phyloP scores from a whole-genome alignment of 2,888 invertebrate species.

The Leptinotarsa juncta region DNA sequence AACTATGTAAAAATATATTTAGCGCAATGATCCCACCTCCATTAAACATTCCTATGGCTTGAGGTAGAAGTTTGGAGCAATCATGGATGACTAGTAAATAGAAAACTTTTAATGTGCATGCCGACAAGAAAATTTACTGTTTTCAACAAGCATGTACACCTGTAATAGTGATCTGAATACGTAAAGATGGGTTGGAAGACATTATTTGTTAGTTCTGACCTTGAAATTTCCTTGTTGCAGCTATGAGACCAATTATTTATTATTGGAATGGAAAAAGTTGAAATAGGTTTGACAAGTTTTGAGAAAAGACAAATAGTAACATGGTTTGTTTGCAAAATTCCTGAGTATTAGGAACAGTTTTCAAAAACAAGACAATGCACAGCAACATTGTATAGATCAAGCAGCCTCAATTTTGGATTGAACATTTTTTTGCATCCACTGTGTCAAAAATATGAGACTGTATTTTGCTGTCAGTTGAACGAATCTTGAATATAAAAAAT shows the following conservation, averaged over 20 bases:
- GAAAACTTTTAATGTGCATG: not conserved
- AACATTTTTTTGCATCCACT: too few species aligned
- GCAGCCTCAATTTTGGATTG: too few species aligned
- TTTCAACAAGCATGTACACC: not conserved
- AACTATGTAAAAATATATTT: not conserved
- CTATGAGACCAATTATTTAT: not conserved
- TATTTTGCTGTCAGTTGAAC: too few species aligned
- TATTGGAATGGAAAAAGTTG: not conserved
- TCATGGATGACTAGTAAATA: not conserved
- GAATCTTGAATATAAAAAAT: too few species aligned
- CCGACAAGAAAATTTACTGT: not conserved
- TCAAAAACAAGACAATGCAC: too few species aligned
- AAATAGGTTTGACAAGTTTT: not conserved
- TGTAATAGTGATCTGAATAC: not conserved
- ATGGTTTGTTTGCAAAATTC: too few species aligned
- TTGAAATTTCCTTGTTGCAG: not conserved
- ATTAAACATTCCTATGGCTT: constrained; percentile 1
- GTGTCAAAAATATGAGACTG: too few species aligned
- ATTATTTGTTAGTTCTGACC: not conserved
- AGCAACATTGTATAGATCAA: too few species aligned
- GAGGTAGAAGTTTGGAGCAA: not conserved
- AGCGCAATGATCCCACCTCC: not conserved
- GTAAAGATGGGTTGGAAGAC: not conserved
- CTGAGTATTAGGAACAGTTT: too few species aligned
- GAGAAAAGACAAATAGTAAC: not conserved